Percentiles rank a stretch among this genome's conserved stretches.
phyloP scores from a whole-genome alignment of 2,113 vertebrate genomes.

The Clarias batrachus region DNA sequence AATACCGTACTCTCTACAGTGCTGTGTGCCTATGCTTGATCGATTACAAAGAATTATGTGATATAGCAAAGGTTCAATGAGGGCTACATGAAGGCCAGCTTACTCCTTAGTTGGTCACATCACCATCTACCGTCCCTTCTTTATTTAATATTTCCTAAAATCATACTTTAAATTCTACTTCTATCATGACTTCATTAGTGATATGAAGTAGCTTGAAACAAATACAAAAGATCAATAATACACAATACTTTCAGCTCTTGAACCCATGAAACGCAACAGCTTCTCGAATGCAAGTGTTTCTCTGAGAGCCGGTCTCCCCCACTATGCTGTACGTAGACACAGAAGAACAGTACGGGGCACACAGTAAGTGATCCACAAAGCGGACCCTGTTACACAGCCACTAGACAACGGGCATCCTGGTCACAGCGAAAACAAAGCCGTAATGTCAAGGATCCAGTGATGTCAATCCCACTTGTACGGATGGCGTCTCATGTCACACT shows the following conservation, averaged over 20 bases:
- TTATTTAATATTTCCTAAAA: neutral
- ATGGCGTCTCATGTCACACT: no score
- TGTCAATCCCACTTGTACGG: slow-evolving; percentile 16
- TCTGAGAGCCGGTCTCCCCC: neutral
- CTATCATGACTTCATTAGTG: neutral
- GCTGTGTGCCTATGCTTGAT: slow-evolving; percentile 12
- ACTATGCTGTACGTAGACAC: neutral
- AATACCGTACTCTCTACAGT: slow-evolving; percentile 30
- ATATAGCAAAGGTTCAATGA: neutral
- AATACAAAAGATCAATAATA: neutral
- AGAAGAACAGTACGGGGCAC: neutral
- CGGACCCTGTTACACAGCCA: neutral
- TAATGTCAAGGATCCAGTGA: slow-evolving; percentile 16
- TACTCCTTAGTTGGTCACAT: neutral
- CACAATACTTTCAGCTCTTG: neutral
- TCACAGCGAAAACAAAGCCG: slow-evolving; percentile 31
- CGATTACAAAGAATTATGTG: slow-evolving; percentile 24
- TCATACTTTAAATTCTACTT: neutral
- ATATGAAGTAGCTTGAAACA: neutral
- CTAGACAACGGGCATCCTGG: neutral
- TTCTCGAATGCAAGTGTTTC: neutral
- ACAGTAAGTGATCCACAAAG: slow-evolving; percentile 29
- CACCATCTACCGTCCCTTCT: neutral
- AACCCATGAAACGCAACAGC: neutral
- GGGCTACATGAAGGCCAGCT: neutral